Evolutionary conservation across 2,797 vertebrate genomes (phyloP).

Genomic region (Gallinago stenura): DNA sequence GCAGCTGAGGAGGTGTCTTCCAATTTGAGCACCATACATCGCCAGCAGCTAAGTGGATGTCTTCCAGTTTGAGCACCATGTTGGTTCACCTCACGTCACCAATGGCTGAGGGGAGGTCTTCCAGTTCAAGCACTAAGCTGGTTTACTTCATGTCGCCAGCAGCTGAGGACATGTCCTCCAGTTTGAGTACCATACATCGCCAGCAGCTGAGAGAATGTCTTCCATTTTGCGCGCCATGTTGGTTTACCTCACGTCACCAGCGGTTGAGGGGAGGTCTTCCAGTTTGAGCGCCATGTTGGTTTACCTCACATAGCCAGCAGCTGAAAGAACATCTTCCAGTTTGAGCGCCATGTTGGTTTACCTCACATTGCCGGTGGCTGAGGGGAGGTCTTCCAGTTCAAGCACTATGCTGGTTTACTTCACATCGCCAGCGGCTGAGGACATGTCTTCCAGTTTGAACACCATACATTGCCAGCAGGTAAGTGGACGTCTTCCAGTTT

Average conservation of each 20-base stretch:
- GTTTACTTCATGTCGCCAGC: background rate
- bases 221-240: background rate
- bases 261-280: background rate
- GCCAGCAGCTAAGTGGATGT: background rate
- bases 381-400: background rate
- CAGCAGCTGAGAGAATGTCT: background rate
- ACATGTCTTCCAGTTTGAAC: too few species aligned
- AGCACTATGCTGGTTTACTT: too few species aligned
- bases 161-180: too few species aligned
- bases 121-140: background rate
- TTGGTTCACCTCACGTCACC: background rate
- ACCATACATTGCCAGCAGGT: too few species aligned
- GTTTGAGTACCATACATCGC: background rate
- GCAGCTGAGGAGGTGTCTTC: background rate
- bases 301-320: fast-evolving
- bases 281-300: background rate
- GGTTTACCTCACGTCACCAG: background rate
- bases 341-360: background rate
- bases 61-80: background rate
- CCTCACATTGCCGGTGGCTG: fast-evolving
- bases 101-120: background rate
- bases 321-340: background rate
- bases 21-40: background rate
- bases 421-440: background rate
- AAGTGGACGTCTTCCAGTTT: too few species aligned